Base-by-base conservation (phyloP, 2,888 invertebrate species). In the Pterostichus madidus region DNA sequence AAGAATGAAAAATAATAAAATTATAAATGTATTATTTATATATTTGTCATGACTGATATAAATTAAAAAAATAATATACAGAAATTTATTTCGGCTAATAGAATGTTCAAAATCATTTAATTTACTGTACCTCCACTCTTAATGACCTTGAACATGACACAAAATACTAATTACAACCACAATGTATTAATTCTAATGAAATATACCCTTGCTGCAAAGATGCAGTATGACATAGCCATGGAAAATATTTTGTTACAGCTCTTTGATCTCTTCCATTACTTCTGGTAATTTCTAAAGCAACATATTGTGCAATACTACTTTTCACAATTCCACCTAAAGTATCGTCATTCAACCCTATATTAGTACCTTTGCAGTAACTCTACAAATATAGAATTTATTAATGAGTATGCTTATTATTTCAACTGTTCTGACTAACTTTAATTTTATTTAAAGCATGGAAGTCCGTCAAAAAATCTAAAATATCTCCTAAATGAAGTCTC, bases 301-400 rank as follows among this genome's bases (percentile, higher is more conserved):
- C 93, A 89, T 96, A 97, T 89, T 97, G 97, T 0, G 99, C 97
- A 64, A 99, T 94, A 31, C 97, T 98, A 56, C 98, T 98, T 90
- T 99, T 99, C 79, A 99, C 93, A 75, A 98, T 96, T 0, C 98
- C 98, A 0, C 99, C 99, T 32, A 99, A 91, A 0, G 99, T 98
- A 89, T 99, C 99, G 89, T 99, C 98, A 89, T 98, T 97, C 84
- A 98, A 90, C 83, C 97, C 91, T 84, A 93, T 91, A 31, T 90
- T 89, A 78, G 91, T 90, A 4, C 94, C 94, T 89, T 95, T 95
- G 87, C 92, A 93, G 87, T 94, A 94, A 86, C 93, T 94, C 94
- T 95, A 13, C 5, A 39, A 44, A 39, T 44, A 39, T 10, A 17
- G 15, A 44, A 84, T 71, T 64, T 32, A 64, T 13, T 89, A 88